Evolutionary conservation across 2,113 vertebrate species (phyloP), one percentile per base, ranked within the genome.

Genomic region (Nothoprocta perdicaria): DNA sequence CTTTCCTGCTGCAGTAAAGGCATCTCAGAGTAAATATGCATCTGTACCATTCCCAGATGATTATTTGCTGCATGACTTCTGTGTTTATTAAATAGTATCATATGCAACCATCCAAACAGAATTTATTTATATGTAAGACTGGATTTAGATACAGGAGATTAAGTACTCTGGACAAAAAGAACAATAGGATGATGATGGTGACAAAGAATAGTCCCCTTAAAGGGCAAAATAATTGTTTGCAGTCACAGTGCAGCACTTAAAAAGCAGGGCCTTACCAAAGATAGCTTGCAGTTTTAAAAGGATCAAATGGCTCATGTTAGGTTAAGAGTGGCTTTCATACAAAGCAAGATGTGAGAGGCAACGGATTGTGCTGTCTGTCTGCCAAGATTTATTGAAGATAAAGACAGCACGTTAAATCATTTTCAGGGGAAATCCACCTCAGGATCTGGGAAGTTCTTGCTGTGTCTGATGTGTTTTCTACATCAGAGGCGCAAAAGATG

Each of bases 261-360:
- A 86, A 95, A 94, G 72, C 84, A 88, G 50, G 29, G 52, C 66
- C 65, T 78, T 74, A 92, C 84, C 88, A 88, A 87, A 90, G 80
- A 83, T 7, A 74, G 38, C 57, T 62, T 76, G 71, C 45, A 69
- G 89, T 79, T 92, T 94, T 75, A 61, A 93, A 86, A 94, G 87
- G 82, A 93, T 90, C 87, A 89, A 84, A 92, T 79, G 27, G 76
- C 43, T 95, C 84, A 80, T 0, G 9, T 86, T 92, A 93, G 78
- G 90, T 93, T 88, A 90, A 84, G 67, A 72, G 80, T 72, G 90
- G 41, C 91, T 95, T 95, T 91, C 76, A 90, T 85, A 92, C 55
- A 94, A 89, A 94, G 89, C 62, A 86, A 68, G 65, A 92, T n/a
- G 76, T 68, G 67, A 92, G 21, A 10, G 73, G 92, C 79, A 88